Base-by-base conservation (phyloP, 2,113 vertebrate genomes). In the Jacana jacana region DNA sequence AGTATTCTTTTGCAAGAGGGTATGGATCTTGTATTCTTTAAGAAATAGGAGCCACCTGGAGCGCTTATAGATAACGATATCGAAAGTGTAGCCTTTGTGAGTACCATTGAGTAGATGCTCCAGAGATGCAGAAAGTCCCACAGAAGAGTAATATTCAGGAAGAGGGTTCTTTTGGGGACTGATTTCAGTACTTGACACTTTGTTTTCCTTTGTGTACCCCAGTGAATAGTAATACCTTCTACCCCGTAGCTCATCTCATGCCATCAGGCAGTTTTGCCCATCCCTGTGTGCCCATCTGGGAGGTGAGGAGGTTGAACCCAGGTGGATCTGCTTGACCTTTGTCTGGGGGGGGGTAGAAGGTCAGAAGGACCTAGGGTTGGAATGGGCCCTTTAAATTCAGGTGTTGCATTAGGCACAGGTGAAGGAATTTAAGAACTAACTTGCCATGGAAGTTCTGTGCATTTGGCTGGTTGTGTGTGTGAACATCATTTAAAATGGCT, bases 191-290 rank as follows among this genome's bases (percentile, higher is more conserved):
- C 13, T 1, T 57, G 15, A 7, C 27, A 20, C 15, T 39, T 66
- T 69, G 6, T 28, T 94, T 54, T 42, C 1, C 30, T 13, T 35
- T 15, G 20, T 4, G 12, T 11, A 9, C 24, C 39, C 48, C 4
- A 4, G 10, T 9, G 37, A n/a, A 20, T 58, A 54, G 10, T 58
- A 27, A 17, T 44, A 9, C 22, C 13, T 4, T 11, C 54, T 69
- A 35, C 17, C 46, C 82, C 13, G 3, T 30, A 22, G 1, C 8
- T 30, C 2, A 0, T 22, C 22, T 18, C 30, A 6, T 5, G 4
- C 27, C 0, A 0, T 2, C 11, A 64, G 48, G 30, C n/a, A 44
- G 20, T 20, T 69, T 13, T 64, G 27, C 35, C 35, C 9, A 0
- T n/a, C 5, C 20, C 61, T 4, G 9, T 0, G 0, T 11, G n/a